A percentile compares a stretch with the other conserved stretches of the same genome.
Evolutionary conservation across 2,797 vertebrate genomes (phyloP).

Genomic region (Muscicapa striata): DNA sequence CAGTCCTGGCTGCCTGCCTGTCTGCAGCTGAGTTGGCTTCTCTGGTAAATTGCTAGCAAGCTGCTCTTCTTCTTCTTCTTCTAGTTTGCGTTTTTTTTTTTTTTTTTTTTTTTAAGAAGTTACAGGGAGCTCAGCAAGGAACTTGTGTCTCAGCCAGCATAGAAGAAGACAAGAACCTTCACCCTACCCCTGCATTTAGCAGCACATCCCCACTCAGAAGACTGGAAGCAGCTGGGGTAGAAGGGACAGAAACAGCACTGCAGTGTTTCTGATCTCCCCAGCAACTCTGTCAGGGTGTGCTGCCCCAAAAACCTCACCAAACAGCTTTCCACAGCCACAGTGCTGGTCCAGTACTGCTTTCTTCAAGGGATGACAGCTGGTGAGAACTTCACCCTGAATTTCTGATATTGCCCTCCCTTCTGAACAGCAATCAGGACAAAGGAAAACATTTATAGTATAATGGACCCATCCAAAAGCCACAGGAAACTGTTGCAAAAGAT

Average conservation of each 20-base stretch:
- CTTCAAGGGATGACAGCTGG: background rate
- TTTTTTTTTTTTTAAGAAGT: background rate
- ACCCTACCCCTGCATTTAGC: background rate
- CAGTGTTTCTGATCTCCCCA: background rate
- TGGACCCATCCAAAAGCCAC: background rate
- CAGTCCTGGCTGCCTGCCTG: conserved; percentile 27
- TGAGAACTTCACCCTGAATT: background rate
- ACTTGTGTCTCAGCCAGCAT: background rate
- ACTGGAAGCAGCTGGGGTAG: background rate
- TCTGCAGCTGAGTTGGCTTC: conserved; percentile 38
- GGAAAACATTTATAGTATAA: background rate
- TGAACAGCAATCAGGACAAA: background rate
- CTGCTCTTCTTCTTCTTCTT: background rate
- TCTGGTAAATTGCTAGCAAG: conserved; percentile 6
- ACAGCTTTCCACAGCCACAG: background rate
- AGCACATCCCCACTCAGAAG: background rate
- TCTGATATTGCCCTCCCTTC: background rate
- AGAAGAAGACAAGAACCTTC: background rate
- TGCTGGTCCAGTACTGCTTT: background rate
- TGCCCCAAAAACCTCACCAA: background rate
- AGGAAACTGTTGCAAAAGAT: background rate
- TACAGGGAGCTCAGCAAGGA: background rate
- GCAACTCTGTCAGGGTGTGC: background rate
- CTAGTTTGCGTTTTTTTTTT: rapidly evolving
- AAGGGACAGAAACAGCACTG: background rate